phyloP scores from a whole-genome alignment of 35 echinoderm and acorn worm species.

The Patiria miniata region DNA sequence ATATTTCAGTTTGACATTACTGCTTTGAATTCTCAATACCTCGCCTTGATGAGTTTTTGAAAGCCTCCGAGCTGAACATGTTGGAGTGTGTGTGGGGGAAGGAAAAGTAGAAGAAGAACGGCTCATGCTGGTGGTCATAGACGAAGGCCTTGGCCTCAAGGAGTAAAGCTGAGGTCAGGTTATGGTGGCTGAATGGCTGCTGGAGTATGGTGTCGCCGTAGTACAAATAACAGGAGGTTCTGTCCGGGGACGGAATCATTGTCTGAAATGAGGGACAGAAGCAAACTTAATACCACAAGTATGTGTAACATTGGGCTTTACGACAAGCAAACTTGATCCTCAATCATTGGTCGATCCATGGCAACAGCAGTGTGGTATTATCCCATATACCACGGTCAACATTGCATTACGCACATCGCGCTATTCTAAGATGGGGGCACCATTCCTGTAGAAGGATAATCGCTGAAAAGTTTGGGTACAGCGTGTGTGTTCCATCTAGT shows the following conservation, averaged over 20 bases:
- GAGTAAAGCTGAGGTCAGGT: constrained; percentile 73
- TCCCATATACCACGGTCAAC: neutral
- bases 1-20: neutral
- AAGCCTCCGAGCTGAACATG: constrained; percentile 58
- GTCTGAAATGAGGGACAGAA: neutral
- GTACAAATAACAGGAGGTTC: constrained; percentile 74
- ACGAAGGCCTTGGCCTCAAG: constrained; percentile 86
- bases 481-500: too few species aligned
- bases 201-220: constrained; percentile 84
- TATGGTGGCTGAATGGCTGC: constrained; percentile 70
- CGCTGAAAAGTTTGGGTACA: too few species aligned
- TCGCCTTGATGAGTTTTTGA: constrained; percentile 75
- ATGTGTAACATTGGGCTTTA: neutral
- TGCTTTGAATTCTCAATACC: constrained; percentile 40
- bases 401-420: too few species aligned
- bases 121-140: constrained; percentile 66
- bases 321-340: neutral
- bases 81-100: constrained; percentile 76
- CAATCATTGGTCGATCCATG: too few species aligned
- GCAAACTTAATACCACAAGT: neutral
- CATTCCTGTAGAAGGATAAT: too few species aligned
- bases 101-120: constrained; percentile 89
- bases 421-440: too few species aligned
- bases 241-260: constrained; percentile 5
- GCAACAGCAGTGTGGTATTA: too few species aligned